Evolutionary conservation across 2,888 invertebrate species (phyloP), one percentile per base, ranked within the genome.

Genomic region (Trissolcus japonicus): DNA sequence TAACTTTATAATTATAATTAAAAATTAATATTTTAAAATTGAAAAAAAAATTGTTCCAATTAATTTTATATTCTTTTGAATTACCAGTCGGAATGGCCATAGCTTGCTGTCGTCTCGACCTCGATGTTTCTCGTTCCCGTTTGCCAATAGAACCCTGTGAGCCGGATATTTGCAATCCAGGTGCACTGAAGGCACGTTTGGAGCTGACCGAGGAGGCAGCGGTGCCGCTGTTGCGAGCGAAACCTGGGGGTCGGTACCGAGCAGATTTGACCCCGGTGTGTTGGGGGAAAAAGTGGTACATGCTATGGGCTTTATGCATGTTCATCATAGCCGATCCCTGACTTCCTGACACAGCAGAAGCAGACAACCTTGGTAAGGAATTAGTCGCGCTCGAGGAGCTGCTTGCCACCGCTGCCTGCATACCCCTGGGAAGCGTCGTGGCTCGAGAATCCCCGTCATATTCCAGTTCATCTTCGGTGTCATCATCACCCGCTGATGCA

Each of bases 181-280:
- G 94, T 0, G 94, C 94, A 16, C 94, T 94, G 7, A 94, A 93
- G 0, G 95, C 94, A 40, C 95, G 90, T 81, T 95, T 95, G 0
- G 94, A 94, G 69, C 90, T 90, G n/a, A 86, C 83, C 53, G 89
- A 87, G 4, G 89, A 80, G 3, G 78, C 80, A 4, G 80, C 63
- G 51, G 81, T 82, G 16, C 85, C 83, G 75, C 89, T 89, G 79
- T 90, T 90, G 51, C 94, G 92, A 41, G 92, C 92, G 89, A 94
- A 94, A 1, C 95, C 96, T 0, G 96, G 96, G 1, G 96, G 95
- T 4, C 96, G 91, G 88, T 96, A 96, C 46, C 96, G 91, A 50
- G 96, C 96, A 61, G 96, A 96, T 87, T 96, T 96, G 54, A 95
- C 96, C 79, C 94, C 92, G 69, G 91, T 91, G 81, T 91, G 91